Evolutionary conservation across 2,888 invertebrate genomes (phyloP), one percentile per base, ranked within the genome.

Genomic region (Clitarchus hookeri): DNA sequence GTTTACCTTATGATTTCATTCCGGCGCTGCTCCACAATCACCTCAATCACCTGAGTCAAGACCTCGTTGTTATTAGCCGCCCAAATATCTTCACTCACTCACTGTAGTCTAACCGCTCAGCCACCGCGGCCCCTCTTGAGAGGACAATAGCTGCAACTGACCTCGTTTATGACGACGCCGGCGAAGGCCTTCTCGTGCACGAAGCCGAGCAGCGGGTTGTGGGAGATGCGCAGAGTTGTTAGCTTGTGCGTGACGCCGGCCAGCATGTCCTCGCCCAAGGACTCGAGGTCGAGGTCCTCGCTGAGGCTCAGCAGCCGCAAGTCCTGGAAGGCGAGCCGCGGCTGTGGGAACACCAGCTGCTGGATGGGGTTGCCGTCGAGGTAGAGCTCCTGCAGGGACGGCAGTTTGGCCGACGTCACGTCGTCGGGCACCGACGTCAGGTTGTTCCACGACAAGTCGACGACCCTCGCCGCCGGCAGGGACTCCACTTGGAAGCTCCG

Each of bases 391-490:
- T 27, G 19, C 27, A 82, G 82, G 9, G 82, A 26, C 27, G 82
- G 36, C 44, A 82, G 0, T 3, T 12, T 16, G 11, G 13, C 27
- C 27, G 44, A 6, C 16, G 82, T 27, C 27, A 82, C 19, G 44
- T 25, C 82, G 26, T 8, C 9, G 36, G 82, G 82, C 16, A 82
- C 82, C 13, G 26, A 25, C 11, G 82, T 82, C 82, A 82, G 44
- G 44, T 44, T 82, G 44, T 82, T 82, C 13, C 44, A 19, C 44
- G 82, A 82, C 44, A 82, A 13, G 44, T 82, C 82, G 36, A 82
- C 13, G 6, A 27, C 23, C 44, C 36, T 26, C 44, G 23, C 13
- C 27, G 27, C 44, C 44, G 82, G 82, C 27, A 82, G 27, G 0
- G 36, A 23, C 19, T 82, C 44, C 27, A 82, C 44, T 19, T 26